phyloP scores from a whole-genome alignment of 2,797 vertebrate genomes.

The Sorex maritimensis region DNA sequence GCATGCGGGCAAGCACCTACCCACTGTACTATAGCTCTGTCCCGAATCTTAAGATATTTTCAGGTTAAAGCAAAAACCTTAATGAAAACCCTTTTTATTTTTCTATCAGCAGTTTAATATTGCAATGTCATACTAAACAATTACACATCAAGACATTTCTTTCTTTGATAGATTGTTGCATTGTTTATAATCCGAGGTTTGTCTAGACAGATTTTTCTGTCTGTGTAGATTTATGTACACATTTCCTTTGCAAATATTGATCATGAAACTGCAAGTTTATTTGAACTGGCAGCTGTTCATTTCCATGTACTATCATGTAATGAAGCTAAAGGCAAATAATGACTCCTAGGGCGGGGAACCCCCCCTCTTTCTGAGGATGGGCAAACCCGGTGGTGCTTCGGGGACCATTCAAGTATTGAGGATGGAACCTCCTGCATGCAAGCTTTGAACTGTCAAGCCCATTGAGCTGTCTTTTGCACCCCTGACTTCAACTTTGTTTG shows the following conservation, averaged over 20 bases:
- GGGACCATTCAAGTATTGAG: too few species aligned
- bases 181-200: conserved; percentile 29
- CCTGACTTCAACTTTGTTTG: too few species aligned
- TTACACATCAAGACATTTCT: conserved; percentile 14
- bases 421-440: too few species aligned
- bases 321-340: conserved; percentile 41
- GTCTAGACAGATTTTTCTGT: conserved; percentile 45
- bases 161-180: conserved; percentile 30
- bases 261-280: conserved; percentile 11
- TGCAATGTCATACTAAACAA: conserved; percentile 24
- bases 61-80: conserved; percentile 52
- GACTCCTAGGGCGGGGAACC: too few species aligned
- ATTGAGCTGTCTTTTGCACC: too few species aligned
- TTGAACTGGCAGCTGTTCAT: conserved; percentile 53
- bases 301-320: conserved; percentile 35
- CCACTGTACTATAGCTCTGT: not conserved
- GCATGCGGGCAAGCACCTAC: too few species aligned
- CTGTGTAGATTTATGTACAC: conserved; percentile 36
- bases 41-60: conserved; percentile 42
- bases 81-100: conserved; percentile 38
- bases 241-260: conserved; percentile 65
- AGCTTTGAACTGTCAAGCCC: too few species aligned
- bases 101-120: conserved; percentile 48
- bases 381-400: too few species aligned
- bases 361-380: too few species aligned